Evolutionary conservation across 2,888 invertebrate genomes (phyloP), one percentile per base, ranked within the genome.

Genomic region (Rhogogaster chlorosoma): DNA sequence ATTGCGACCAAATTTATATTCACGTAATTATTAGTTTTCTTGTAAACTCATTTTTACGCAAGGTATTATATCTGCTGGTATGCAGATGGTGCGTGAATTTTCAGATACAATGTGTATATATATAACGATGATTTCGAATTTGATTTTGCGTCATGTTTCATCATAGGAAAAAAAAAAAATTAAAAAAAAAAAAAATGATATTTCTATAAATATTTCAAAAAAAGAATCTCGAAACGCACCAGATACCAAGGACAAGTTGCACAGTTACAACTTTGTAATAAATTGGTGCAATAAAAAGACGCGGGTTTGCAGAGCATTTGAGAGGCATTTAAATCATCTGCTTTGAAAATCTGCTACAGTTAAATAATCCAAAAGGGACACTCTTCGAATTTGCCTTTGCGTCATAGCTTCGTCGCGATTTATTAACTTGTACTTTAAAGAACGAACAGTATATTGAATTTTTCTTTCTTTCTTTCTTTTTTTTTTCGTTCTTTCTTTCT

Each of bases 221-320:
- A n/a, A n/a, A n/a, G n/a, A 77, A 77, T 29, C 22, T 18, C 2
- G 1, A 22, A 22, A 45, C 70, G 82, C 85, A 84, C 80, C 84
- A 77, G 53, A 53, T 67, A 75, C 82, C 83, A 86, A 87, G 83
- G 71, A 71, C 71, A 84, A 45, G 70, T 85, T 64, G 80, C 26
- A 85, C 26, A 49, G 38, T 71, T 85, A 64, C 80, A 64, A 64
- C 38, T 84, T 82, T 84, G 86, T 85, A 87, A 84, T 84, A 61
- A 86, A 84, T 70, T 85, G 87, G 85, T 89, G 89, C 89, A 49
- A 85, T 45, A 85, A 26, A 9, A 86, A 70, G 12, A 2, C 36
- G 38, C 84, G 32, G 61, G 86, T 85, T 86, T 84, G 85, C 67
- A 85, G 83, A 86, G 86, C 71, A 49, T 29, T 10, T 83, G 70